Evolutionary conservation across 2,888 invertebrate species (phyloP).

Genomic region (Thelaira solivaga): DNA sequence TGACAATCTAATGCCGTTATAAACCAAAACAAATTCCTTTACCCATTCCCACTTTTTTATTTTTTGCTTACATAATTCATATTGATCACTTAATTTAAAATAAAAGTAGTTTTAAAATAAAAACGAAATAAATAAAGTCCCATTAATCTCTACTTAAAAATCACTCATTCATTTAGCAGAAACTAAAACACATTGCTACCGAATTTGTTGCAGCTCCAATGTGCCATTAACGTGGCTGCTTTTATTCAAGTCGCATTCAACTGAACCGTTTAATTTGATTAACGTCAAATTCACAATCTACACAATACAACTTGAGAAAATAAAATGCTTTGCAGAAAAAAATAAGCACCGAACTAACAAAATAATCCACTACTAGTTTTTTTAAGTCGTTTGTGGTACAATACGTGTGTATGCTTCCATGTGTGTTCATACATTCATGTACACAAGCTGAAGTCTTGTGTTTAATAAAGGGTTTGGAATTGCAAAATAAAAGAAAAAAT

Average conservation of each 20-base stretch:
- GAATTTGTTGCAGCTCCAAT: slow-evolving; percentile 27
- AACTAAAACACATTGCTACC: slow-evolving; percentile 37
- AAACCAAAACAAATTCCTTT: slow-evolving; percentile 44
- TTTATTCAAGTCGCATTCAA: slow-evolving; percentile 42
- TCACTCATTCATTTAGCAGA: slow-evolving; percentile 35
- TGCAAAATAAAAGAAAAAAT: background rate
- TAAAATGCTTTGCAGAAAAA: slow-evolving; percentile 10
- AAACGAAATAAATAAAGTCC: slow-evolving; percentile 28
- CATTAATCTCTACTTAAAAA: slow-evolving; percentile 59
- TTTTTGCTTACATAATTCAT: slow-evolving; percentile 49
- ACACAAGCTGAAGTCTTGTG: background rate
- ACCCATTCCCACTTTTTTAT: too few species aligned
- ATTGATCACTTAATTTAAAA: slow-evolving; percentile 56
- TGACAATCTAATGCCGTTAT: slow-evolving; percentile 46
- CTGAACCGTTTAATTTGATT: slow-evolving; percentile 61
- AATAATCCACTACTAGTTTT: slow-evolving; percentile 10
- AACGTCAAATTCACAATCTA: slow-evolving; percentile 53
- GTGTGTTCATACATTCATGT: too few species aligned
- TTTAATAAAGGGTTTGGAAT: slow-evolving; percentile 25
- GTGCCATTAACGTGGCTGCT: background rate
- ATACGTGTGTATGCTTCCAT: background rate
- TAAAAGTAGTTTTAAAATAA: slow-evolving; percentile 10
- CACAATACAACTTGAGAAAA: slow-evolving; percentile 42
- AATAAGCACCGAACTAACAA: slow-evolving; percentile 10
- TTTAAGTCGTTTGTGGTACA: slow-evolving; percentile 25